phyloP scores from a whole-genome alignment of 2,888 invertebrate genomes.

The Drosophila macrothrix region DNA sequence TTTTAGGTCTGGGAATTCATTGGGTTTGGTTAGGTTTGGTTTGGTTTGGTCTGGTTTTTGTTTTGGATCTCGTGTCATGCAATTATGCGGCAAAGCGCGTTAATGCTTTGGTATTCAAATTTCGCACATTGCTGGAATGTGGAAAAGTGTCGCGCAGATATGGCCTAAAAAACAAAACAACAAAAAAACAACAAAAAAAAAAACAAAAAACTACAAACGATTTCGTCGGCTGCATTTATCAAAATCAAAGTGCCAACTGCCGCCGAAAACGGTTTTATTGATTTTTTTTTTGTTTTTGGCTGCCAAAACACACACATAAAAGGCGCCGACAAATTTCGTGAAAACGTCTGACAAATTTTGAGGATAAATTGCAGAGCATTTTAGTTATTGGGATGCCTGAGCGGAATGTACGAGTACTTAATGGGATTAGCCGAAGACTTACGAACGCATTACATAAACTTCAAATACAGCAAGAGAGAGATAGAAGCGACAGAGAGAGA shows the following conservation, averaged over 20 bases:
- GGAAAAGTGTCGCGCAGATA: constrained; percentile 55
- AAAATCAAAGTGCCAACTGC: constrained; percentile 75
- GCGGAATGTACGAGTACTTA: constrained; percentile 58
- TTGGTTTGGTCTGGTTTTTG: neutral
- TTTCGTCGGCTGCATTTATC: constrained; percentile 63
- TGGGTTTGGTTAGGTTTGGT: constrained; percentile 9
- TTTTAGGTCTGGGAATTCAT: constrained; percentile 13
- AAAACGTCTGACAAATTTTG: constrained; percentile 16
- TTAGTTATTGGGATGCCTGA: constrained; percentile 45
- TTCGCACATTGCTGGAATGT: constrained; percentile 50
- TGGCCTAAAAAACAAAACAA: constrained; percentile 3
- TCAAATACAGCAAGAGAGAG: neutral
- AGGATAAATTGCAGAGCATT: constrained; percentile 64
- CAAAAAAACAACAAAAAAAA: neutral
- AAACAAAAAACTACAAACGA: constrained; percentile 23
- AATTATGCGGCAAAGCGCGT: constrained; percentile 71
- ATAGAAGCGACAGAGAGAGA: neutral
- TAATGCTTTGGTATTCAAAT: constrained; percentile 81
- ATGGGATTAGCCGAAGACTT: constrained; percentile 83
- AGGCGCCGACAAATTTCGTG: constrained; percentile 58
- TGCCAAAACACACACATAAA: constrained; percentile 42
- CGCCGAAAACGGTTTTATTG: constrained; percentile 59
- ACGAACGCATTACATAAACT: constrained; percentile 79
- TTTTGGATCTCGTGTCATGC: constrained; percentile 61
- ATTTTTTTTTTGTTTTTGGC: constrained; percentile 14